phyloP scores from a whole-genome alignment of 2,888 invertebrate species.

The Adelphocoris suturalis region DNA sequence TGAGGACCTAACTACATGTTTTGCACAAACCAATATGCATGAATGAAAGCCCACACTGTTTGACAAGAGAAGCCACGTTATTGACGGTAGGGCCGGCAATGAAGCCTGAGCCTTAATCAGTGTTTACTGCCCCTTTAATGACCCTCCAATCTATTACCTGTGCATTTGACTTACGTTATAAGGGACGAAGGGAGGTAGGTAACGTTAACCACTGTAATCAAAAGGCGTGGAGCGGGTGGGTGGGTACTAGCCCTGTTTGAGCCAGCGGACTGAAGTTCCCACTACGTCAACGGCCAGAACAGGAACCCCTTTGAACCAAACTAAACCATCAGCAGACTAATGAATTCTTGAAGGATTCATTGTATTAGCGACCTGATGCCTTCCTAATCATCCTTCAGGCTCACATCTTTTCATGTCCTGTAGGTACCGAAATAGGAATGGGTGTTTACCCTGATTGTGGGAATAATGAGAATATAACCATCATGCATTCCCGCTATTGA shows the following conservation, averaged over 20 bases:
- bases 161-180: slow-evolving; percentile 60
- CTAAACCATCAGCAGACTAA: not conserved
- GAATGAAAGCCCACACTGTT: not conserved
- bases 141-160: slow-evolving; percentile 58
- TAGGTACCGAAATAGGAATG: too few relatives aligned
- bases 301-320: slow-evolving; percentile 14
- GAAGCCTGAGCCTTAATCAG: slow-evolving; percentile 40
- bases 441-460: too few relatives aligned
- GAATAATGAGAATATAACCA: too few relatives aligned
- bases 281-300: not conserved
- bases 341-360: slow-evolving; percentile 10
- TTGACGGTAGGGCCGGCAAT: slow-evolving; percentile 25
- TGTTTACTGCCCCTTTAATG: slow-evolving; percentile 62
- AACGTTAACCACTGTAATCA: slow-evolving; percentile 45
- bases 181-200: slow-evolving; percentile 8
- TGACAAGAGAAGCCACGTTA: slow-evolving; percentile 39
- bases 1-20: not conserved
- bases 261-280: not conserved
- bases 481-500: too few relatives aligned
- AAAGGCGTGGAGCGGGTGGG: slow-evolving; percentile 40
- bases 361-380: not conserved
- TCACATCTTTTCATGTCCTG: too few relatives aligned
- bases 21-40: not conserved
- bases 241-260: not conserved
- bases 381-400: too few relatives aligned